Base-by-base conservation (phyloP, 1,140 invertebrate genomes). In the Bombus confusus region DNA sequence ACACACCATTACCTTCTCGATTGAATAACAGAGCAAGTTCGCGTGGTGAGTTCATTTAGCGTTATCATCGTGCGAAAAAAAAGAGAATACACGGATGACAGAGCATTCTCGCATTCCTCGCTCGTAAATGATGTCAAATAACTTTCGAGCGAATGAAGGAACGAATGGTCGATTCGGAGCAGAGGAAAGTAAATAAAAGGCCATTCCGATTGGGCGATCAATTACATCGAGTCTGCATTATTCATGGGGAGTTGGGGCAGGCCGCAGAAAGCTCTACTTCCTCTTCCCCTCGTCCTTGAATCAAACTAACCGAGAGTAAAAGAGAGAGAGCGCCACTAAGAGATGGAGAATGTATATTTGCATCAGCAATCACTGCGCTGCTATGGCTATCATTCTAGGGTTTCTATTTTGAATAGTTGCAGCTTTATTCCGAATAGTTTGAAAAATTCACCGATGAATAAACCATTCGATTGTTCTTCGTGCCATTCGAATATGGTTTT, bases 151-250 rank as follows among this genome's bases (percentile, higher is more conserved):
- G 87, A 91, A 85, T 87, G 91, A 93, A 92, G 89, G 90, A 92
- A 91, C 91, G 92, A 87, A 92, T 91, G 92, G 91, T 86, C 88
- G 86, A 87, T 87, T 91, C 91, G 90, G 87, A 94, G 92, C 88
- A 92, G 92, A 94, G 92, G 92, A 94, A 94, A 93, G 94, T 95
- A 95, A 95, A 95, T 95, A 95, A 95, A 95, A 94, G 94, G 94
- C 94, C 93, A 94, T 95, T 95, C 94, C 94, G 92, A 95, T 95
- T 94, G 94, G 94, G 92, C 93, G 94, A 95, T 95, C 94, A 95
- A 95, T 95, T 95, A 95, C 94, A 94, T 94, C 90, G 91, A 91
- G 93, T 89, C 90, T 95, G 94, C 94, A 95, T 95, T 95, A 95
- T 95, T 95, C 94, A 95, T 95, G 92, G 93, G 92, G 93, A 92